Evolutionary conservation across 2,888 invertebrate species (phyloP), one percentile per base, ranked within the genome.

Genomic region (Platynereis dumerilii): DNA sequence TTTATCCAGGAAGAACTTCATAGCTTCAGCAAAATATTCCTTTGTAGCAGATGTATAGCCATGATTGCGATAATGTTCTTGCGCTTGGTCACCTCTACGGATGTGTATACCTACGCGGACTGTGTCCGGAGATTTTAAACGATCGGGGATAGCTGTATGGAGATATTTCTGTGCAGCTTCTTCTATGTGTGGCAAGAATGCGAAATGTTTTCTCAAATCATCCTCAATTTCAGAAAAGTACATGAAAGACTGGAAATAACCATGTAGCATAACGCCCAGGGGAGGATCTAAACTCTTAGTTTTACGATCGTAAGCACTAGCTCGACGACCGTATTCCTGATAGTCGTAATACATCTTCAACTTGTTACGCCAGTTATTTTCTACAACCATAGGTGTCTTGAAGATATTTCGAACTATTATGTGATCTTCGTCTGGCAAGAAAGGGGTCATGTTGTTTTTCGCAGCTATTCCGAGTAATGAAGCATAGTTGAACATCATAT

Each of bases 81-180:
- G 69, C 2, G 80, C 75, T 66, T 84, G 74, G 67, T 85, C 85
- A 12, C 84, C 85, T 44, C 82, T 76, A 7, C 85, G 73, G 1
- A 84, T 78, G 68, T 85, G 85, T 22, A 85, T 72, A 0, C 82
- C 84, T 26, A 82, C 75, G 10, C 44, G 60, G 1, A 75, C 68
- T 2, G 72, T 48, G 17, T 65, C 55, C 5, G 69, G 64, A n/a
- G 61, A 65, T 1, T 64, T 66, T 66, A 72, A 73, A 22, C 69
- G 69, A 7, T 65, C 65, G 22, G 66, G 67, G 20, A 64, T 24
- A 26, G 42, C 29, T 44, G 15, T 24, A 10, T 27, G 26, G 1
- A 76, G 69, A 56, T 73, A 76, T 27, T 62, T 26, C 24, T 61
- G 55, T 1, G 76, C 75, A 17, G 63, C 61, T 26, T 62, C 29